Evolutionary conservation across 2,888 invertebrate species (phyloP).

Genomic region (Margaritifera margaritifera): DNA sequence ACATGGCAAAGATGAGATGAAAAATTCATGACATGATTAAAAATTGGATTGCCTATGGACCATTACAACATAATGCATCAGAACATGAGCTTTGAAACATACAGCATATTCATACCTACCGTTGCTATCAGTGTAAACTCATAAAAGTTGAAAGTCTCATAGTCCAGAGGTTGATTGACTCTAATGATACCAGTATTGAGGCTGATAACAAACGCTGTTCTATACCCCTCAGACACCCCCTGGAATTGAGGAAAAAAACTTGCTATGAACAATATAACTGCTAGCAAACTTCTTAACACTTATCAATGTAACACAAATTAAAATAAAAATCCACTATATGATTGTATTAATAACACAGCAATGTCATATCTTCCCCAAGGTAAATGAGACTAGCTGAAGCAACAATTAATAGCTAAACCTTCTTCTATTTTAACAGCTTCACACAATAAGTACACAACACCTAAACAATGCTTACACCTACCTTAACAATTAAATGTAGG

Average conservation of each 20-base stretch:
- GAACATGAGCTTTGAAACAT: too few species aligned
- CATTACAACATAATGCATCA: too few species aligned
- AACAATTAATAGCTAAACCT: too few species aligned
- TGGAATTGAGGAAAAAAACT: conserved; percentile 9
- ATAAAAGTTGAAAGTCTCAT: conserved; percentile 77
- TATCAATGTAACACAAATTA: too few species aligned
- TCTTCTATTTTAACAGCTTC: not conserved
- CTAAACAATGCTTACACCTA: not conserved
- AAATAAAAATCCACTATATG: too few species aligned
- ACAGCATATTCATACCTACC: conserved; percentile 46
- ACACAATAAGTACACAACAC: not conserved
- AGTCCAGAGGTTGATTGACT: conserved; percentile 82
- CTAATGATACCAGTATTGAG: conserved; percentile 74
- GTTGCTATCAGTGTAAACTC: conserved; percentile 68
- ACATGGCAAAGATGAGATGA: too few species aligned
- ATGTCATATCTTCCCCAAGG: too few species aligned
- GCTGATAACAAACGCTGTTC: conserved; percentile 54
- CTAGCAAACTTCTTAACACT: too few species aligned
- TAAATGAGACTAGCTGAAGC: too few species aligned
- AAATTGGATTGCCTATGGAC: too few species aligned
- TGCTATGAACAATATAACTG: not conserved
- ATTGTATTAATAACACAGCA: too few species aligned
- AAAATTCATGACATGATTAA: too few species aligned
- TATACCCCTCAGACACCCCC: conserved; percentile 48
- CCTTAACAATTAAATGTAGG: not conserved